Evolutionary conservation across 2,888 invertebrate species (phyloP).

Genomic region (Perithous albicinctus): DNA sequence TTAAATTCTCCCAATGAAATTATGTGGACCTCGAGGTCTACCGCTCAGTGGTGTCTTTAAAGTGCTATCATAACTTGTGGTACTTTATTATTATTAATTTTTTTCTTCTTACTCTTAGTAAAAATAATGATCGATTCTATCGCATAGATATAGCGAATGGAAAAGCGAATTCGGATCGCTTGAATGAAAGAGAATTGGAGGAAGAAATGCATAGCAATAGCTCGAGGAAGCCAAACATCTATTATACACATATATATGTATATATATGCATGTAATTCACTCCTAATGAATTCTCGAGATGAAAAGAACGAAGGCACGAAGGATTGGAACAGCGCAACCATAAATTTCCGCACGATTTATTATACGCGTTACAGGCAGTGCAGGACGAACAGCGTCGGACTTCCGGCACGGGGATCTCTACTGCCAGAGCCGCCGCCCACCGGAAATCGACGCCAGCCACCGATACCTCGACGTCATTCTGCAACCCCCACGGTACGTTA

Average conservation of each 20-base stretch:
- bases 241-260: not conserved
- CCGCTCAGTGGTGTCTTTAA: not conserved
- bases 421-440: slow-evolving; percentile 76
- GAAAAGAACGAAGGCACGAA: not conserved
- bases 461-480: slow-evolving; percentile 82
- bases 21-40: slow-evolving; percentile 31
- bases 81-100: not conserved
- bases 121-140: not conserved
- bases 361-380: slow-evolving; percentile 75
- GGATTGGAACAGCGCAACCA: not conserved
- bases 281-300: not conserved
- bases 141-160: not conserved
- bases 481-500: slow-evolving; percentile 79
- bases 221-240: not conserved
- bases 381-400: slow-evolving; percentile 81
- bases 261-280: not conserved
- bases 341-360: slow-evolving; percentile 38
- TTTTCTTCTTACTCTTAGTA: not conserved
- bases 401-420: slow-evolving; percentile 78
- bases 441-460: slow-evolving; percentile 77
- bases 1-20: slow-evolving; percentile 58
- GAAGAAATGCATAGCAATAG: not conserved
- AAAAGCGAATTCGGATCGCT: not conserved
- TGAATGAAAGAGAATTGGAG: not conserved
- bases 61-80: not conserved